These are phyloP conservation scores for Adoxophyes honmai DNA, from an alignment of 1,140 invertebrate species.

Conservation along the genomic window DNA sequence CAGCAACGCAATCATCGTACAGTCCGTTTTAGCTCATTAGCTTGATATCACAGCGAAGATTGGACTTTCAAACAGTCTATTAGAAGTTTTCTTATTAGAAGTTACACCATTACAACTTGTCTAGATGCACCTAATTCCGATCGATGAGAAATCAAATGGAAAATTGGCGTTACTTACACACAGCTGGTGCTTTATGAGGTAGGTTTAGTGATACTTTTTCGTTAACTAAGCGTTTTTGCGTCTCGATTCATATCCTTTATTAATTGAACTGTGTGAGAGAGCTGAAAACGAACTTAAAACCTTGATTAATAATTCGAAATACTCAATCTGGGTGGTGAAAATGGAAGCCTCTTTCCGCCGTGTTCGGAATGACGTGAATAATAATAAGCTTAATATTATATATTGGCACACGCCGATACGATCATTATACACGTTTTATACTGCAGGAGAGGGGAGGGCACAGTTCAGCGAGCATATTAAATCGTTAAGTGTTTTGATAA, in stretches of 20 bases:
- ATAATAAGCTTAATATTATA: not conserved
- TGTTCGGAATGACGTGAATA: no score
- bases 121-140: slow-evolving; percentile 39
- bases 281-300: no score
- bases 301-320: no score
- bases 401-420: not conserved
- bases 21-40: slow-evolving; percentile 52
- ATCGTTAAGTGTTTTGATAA: slow-evolving; percentile 74
- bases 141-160: slow-evolving; percentile 52
- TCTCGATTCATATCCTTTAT: no score
- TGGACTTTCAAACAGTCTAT: slow-evolving; percentile 62
- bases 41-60: slow-evolving; percentile 49
- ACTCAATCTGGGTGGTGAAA: no score
- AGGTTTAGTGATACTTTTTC: not conserved
- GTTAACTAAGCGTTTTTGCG: no score
- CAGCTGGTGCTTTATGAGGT: not conserved
- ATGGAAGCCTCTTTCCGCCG: no score
- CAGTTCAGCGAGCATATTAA: slow-evolving; percentile 65
- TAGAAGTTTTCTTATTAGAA: slow-evolving; percentile 75
- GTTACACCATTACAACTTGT: slow-evolving; percentile 62
- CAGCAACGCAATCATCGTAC: slow-evolving; percentile 35
- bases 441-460: slow-evolving; percentile 38
- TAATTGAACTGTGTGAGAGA: no score
- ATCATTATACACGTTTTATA: slow-evolving; percentile 25
- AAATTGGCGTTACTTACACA: slow-evolving; percentile 12